These are phyloP conservation scores for Penaeus vannamei DNA, from an alignment of 1,140 invertebrate species.

Conservation along the genomic window DNA sequence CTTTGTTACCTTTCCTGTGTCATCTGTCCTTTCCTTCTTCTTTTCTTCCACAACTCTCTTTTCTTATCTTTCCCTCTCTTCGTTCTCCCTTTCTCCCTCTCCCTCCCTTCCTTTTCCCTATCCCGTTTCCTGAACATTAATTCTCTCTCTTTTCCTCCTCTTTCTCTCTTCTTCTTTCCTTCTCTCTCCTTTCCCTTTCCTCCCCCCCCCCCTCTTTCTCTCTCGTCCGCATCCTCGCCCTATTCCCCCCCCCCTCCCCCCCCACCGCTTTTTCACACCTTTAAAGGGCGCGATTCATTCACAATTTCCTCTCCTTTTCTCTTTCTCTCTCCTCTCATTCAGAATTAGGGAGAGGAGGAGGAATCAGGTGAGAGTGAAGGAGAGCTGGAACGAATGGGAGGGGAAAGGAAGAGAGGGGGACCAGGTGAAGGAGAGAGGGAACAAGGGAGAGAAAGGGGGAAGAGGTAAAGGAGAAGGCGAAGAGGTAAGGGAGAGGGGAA, in stretches of 20 bases:
- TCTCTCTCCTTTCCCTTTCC: slow-evolving; percentile 24
- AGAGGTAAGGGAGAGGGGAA: too few relatives aligned
- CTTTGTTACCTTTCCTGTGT: too few relatives aligned
- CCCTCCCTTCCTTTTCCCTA: neutral
- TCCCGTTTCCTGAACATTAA: too few relatives aligned
- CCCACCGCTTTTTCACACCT: neutral
- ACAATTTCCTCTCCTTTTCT: neutral
- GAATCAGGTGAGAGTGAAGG: too few relatives aligned
- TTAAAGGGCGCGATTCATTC: too few relatives aligned
- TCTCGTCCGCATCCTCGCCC: neutral
- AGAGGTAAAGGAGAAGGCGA: too few relatives aligned
- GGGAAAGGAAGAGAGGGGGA: too few relatives aligned
- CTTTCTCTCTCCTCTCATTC: neutral
- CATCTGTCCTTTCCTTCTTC: too few relatives aligned
- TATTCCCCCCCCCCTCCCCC: neutral
- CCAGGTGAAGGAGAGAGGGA: too few relatives aligned
- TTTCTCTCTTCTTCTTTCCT: slow-evolving; percentile 37
- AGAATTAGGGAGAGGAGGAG: neutral
- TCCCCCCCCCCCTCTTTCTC: neutral
- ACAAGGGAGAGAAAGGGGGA: too few relatives aligned
- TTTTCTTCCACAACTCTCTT: too few relatives aligned
- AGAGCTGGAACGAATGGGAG: too few relatives aligned
- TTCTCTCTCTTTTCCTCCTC: neutral
- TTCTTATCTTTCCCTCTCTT: neutral
- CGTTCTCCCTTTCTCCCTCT: neutral